These are phyloP conservation scores for Acinonyx jubatus DNA, from an alignment of 2,113 vertebrate species.

Conservation along the genomic window DNA sequence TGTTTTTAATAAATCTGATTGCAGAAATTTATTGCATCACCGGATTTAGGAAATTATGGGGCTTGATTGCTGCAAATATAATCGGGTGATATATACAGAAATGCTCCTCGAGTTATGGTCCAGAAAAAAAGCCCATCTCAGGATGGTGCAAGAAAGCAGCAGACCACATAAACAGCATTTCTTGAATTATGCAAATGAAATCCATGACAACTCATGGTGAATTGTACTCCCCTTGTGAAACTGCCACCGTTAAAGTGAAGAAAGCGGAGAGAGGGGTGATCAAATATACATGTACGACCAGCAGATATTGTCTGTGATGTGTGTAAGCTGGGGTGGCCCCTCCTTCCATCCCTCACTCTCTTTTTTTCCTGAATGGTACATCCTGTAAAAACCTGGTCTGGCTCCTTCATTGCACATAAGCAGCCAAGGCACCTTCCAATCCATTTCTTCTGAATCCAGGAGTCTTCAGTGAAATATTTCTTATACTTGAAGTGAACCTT, in stretches of 20 bases:
- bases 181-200: conserved; percentile 80
- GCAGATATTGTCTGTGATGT: not conserved
- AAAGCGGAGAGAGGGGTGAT: not conserved
- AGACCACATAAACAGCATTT: conserved; percentile 74
- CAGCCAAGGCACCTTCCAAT: conserved; percentile 9
- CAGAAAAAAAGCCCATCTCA: conserved; percentile 54
- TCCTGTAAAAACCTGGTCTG: conserved; percentile 11
- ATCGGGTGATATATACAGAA: conserved; percentile 76
- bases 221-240: conserved; percentile 55
- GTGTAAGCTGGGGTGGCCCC: not conserved
- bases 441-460: conserved; percentile 44
- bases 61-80: conserved; percentile 77
- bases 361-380: not conserved
- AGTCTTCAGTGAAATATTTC: conserved; percentile 70
- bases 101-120: conserved; percentile 69
- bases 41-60: conserved; percentile 78
- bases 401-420: not conserved
- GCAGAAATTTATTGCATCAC: conserved; percentile 79
- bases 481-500: conserved; percentile 71
- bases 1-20: conserved; percentile 82
- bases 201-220: conserved; percentile 58
- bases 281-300: not conserved
- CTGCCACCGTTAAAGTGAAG: conserved; percentile 45
- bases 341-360: not conserved
- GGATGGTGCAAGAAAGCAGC: conserved; percentile 54